Evolutionary conservation across 2,113 vertebrate genomes (phyloP).

Genomic region (Austrofundulus limnaeus): DNA sequence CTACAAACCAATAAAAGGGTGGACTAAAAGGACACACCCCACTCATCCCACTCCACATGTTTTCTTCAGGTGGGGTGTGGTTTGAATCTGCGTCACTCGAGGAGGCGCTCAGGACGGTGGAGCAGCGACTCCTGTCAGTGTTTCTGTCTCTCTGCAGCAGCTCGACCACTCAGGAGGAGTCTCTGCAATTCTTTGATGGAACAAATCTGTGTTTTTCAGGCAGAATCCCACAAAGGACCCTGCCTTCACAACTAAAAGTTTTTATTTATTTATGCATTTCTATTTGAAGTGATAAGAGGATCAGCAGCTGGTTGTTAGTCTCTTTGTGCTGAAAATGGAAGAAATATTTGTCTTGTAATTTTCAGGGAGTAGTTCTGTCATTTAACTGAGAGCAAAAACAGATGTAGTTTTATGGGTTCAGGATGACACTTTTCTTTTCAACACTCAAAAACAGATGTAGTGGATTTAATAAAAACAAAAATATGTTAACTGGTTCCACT

Average conservation of each 20-base stretch:
- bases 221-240: background rate
- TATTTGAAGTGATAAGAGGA: background rate
- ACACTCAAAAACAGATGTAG: too few relatives aligned
- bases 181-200: background rate
- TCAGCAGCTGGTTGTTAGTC: background rate
- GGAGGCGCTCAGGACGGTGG: constrained; percentile 4
- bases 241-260: background rate
- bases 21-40: background rate
- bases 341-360: too few relatives aligned
- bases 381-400: too few relatives aligned
- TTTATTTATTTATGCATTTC: background rate
- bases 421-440: too few relatives aligned
- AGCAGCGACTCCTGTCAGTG: constrained; percentile 9
- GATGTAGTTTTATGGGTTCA: too few relatives aligned
- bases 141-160: background rate
- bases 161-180: too few relatives aligned
- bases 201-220: background rate
- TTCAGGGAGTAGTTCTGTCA: too few relatives aligned
- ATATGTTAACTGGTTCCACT: too few relatives aligned
- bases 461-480: too few relatives aligned
- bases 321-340: too few relatives aligned
- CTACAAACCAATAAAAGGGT: background rate
- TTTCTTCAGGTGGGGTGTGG: constrained; percentile 1
- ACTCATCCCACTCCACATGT: background rate
- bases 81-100: too few relatives aligned